Evolutionary conservation across 2,797 vertebrate species (phyloP).

Genomic region (Hirundo rustica): DNA sequence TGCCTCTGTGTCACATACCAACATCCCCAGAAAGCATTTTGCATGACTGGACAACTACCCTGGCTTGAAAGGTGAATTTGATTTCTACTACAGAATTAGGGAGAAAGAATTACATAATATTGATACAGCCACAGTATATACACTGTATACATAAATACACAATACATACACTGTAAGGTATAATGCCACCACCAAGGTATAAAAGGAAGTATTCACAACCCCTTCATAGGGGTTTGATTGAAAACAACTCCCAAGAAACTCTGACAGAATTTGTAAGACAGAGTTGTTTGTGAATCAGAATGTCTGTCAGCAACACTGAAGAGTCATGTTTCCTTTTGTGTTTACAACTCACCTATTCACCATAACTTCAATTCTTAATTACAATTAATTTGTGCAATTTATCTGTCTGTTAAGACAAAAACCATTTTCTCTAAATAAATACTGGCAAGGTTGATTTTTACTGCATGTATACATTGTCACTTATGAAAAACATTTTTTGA

Average conservation of each 20-base stretch:
- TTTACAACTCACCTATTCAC: background rate
- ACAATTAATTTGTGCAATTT: background rate
- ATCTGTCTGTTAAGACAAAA: background rate
- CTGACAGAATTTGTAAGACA: background rate
- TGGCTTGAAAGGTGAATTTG: background rate
- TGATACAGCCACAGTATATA: background rate
- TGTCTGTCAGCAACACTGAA: background rate
- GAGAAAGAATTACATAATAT: background rate
- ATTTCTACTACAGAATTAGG: background rate
- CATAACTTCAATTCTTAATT: background rate
- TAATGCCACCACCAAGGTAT: background rate
- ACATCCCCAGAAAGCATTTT: background rate
- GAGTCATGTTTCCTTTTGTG: background rate
- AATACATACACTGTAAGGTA: background rate
- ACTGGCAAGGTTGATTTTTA: background rate
- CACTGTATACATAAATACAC: too few species aligned
- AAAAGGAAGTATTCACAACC: background rate
- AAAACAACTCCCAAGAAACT: background rate
- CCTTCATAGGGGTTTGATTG: background rate
- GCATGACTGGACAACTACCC: background rate
- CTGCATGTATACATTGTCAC: background rate
- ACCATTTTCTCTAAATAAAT: background rate
- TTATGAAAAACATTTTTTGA: conserved; percentile 8
- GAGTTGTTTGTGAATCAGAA: background rate
- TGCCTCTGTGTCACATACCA: background rate